Percentiles rank a stretch among this genome's conserved stretches.
phyloP scores from a whole-genome alignment of 2,797 vertebrate species.

The Anguilla anguilla region DNA sequence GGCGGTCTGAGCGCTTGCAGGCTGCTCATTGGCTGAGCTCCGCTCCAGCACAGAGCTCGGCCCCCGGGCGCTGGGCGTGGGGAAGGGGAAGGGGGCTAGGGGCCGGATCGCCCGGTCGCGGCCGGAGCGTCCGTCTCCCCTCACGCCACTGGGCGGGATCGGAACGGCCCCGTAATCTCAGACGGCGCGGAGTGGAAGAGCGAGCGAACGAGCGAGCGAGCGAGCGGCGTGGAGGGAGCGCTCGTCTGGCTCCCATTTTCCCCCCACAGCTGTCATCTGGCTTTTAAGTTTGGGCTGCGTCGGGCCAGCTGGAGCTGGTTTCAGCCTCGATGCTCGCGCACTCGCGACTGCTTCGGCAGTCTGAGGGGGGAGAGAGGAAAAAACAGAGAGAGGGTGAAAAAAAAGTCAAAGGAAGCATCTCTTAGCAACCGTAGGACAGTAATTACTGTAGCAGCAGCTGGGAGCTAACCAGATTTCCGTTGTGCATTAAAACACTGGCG shows the following conservation, averaged over 20 bases:
- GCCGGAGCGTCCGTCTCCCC: background rate
- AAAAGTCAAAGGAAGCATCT: slow-evolving; percentile 86
- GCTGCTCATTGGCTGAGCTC: background rate
- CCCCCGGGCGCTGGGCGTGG: background rate
- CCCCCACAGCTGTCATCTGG: slow-evolving; percentile 85
- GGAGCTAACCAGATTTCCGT: slow-evolving; percentile 90
- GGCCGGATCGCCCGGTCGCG: background rate
- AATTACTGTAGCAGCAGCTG: slow-evolving; percentile 92
- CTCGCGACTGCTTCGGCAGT: slow-evolving; percentile 76
- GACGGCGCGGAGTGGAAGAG: background rate
- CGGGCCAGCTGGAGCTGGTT: slow-evolving; percentile 89
- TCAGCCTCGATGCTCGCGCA: slow-evolving; percentile 79
- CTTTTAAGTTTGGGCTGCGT: slow-evolving; percentile 83
- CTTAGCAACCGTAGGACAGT: slow-evolving; percentile 92
- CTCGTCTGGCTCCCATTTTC: slow-evolving; percentile 86
- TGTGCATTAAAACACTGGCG: slow-evolving; percentile 88
- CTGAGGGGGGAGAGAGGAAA: slow-evolving; percentile 54
- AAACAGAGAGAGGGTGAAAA: slow-evolving; percentile 47
- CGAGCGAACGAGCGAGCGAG: slow-evolving; percentile 35
- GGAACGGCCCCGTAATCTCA: background rate
- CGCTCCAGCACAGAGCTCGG: background rate
- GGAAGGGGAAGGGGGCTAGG: background rate
- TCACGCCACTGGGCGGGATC: background rate
- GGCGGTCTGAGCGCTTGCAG: background rate
- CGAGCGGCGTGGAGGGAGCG: slow-evolving; percentile 4